These are phyloP conservation scores for Muntiacus reevesi DNA, from an alignment of 2,113 vertebrate species.

Conservation along the genomic window DNA sequence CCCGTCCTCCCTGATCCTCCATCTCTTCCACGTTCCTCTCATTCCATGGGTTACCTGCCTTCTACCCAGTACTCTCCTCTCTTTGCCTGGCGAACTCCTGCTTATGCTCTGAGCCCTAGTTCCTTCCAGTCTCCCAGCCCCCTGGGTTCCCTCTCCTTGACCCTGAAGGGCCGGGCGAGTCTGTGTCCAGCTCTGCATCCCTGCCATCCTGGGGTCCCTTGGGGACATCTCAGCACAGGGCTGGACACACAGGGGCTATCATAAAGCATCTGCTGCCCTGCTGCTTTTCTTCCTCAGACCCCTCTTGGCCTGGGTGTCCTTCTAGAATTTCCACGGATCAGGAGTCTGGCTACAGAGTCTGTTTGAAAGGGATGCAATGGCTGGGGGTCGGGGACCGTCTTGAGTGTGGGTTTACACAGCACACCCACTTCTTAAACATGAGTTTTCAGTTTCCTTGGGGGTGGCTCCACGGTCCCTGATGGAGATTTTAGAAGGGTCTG, in stretches of 20 bases:
- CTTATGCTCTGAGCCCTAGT: background rate
- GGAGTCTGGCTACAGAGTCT: rapidly evolving
- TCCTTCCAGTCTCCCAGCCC: background rate
- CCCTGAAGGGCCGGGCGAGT: background rate
- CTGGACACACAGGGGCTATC: background rate
- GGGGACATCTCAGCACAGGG: background rate
- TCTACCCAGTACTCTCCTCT: background rate
- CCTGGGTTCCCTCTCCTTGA: no score
- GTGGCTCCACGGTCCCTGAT: background rate
- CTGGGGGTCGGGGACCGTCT: background rate
- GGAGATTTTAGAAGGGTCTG: background rate
- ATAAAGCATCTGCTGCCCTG: background rate
- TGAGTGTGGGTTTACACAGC: background rate
- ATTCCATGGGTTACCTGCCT: background rate
- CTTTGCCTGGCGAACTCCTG: background rate
- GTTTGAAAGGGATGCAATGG: background rate
- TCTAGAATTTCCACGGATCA: rapidly evolving
- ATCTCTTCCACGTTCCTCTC: rapidly evolving
- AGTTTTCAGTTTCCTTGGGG: background rate
- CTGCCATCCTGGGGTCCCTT: rapidly evolving
- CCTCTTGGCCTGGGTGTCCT: background rate
- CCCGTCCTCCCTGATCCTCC: background rate
- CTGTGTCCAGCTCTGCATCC: no score
- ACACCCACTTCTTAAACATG: background rate
- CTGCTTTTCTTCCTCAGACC: background rate